Evolutionary conservation across 2,888 invertebrate species (phyloP).

Genomic region (Ennomos erosarius): DNA sequence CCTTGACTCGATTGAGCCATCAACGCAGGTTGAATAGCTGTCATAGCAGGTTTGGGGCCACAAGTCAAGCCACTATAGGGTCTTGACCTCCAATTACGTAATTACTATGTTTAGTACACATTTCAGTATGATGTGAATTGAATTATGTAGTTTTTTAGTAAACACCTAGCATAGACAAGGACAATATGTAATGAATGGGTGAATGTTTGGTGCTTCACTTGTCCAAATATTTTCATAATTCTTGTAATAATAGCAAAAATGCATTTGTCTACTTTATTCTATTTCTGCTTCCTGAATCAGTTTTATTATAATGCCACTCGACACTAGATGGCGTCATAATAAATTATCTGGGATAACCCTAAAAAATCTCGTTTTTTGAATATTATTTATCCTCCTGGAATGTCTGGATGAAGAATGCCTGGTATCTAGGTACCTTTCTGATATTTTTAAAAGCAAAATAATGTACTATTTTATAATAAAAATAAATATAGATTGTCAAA

Average conservation of each 20-base stretch:
- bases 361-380: too few relatives aligned
- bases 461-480: too few relatives aligned
- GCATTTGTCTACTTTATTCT: background rate
- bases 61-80: constrained; percentile 34
- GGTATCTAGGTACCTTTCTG: too few relatives aligned
- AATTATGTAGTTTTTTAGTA: background rate
- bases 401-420: too few relatives aligned
- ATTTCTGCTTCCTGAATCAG: background rate
- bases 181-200: too few relatives aligned
- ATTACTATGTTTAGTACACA: background rate
- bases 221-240: too few relatives aligned
- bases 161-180: background rate
- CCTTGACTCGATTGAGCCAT: constrained; percentile 39
- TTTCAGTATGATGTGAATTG: too few relatives aligned
- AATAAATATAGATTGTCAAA: too few relatives aligned
- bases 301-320: constrained; percentile 7
- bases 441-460: too few relatives aligned
- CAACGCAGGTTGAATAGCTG: constrained; percentile 31
- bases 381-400: too few relatives aligned
- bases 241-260: background rate
- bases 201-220: too few relatives aligned
- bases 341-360: too few relatives aligned
- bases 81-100: constrained; percentile 37
- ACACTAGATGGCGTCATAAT: constrained; percentile 20
- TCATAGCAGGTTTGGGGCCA: constrained; percentile 30